Evolutionary conservation across 2,797 vertebrate species (phyloP).

Genomic region (Parauchenoglanis ngamensis): DNA sequence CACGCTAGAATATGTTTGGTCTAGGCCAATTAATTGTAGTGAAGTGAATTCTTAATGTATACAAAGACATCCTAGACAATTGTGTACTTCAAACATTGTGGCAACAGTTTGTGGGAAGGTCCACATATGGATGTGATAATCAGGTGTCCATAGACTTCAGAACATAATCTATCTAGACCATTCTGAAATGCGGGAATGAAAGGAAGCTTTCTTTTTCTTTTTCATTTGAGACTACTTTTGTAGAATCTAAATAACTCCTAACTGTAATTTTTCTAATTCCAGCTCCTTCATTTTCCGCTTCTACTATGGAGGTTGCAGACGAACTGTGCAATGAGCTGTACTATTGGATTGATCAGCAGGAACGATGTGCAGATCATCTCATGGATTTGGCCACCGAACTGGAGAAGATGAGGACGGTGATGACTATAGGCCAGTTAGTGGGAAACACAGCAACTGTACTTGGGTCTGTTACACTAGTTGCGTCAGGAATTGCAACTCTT

Average conservation of each 20-base stretch:
- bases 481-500: neutral
- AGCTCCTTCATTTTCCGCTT: neutral
- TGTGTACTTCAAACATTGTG: too few relatives aligned
- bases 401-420: neutral
- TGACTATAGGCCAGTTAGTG: neutral
- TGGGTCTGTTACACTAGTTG: neutral
- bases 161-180: too few relatives aligned
- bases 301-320: neutral
- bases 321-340: neutral
- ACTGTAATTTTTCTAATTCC: neutral
- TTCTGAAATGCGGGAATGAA: too few relatives aligned
- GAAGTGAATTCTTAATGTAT: too few relatives aligned
- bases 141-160: too few relatives aligned
- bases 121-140: too few relatives aligned
- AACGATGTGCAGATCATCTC: neutral
- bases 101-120: too few relatives aligned
- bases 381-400: neutral
- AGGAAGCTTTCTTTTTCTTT: too few relatives aligned
- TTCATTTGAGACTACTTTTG: neutral
- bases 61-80: too few relatives aligned
- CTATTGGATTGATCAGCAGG: neutral
- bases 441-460: slow-evolving; percentile 4
- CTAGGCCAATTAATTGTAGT: too few relatives aligned
- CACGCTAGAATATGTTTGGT: too few relatives aligned
- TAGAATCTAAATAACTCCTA: neutral